Evolutionary conservation across 2,113 vertebrate genomes (phyloP), one percentile per base, ranked within the genome.

Genomic region (Rhinoderma darwinii): DNA sequence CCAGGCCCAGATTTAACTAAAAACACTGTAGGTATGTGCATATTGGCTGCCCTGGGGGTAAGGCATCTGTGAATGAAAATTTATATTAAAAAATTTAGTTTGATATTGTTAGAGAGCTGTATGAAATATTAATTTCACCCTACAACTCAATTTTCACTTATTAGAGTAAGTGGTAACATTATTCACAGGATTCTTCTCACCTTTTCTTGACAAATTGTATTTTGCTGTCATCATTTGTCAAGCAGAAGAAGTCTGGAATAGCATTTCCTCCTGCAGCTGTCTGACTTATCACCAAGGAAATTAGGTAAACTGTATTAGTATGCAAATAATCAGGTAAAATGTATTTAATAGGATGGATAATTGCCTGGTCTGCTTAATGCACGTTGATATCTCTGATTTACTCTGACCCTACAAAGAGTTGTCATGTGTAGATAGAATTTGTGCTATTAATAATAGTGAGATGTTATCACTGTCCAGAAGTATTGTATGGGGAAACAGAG

Each of bases 271-370:
- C 30, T 25, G 32, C 76, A 37, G 15, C 18, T 51, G 75, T 54
- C 27, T 54, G 27, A 78, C 22, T 78, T 32, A 54, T 47, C 75
- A 37, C 32, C 56, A 79, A 79, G 56, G 50, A 56, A 77, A 50
- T 54, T 39, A 79, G 30, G 17, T 25, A 25, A 37, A 56, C 56
- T 32, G 27, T 56, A 79, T 56, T 78, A 50, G 35, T 32, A 37
- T 54, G 20, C 5, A 79, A 56, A 79, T 37, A 2, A 27, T 27
- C 22, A 27, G 22, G 14, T 54, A 54, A 47, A 37, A 54, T 56
- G 6, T 12, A 79, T 79, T 56, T 35, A 51, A 32, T 54, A 51
- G 22, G 11, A 51, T 35, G 15, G 5, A 50, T 78, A 18, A 50
- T 77, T 77, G 5, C 44, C 15, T 27, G 3, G 25, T 32, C 43